These are phyloP conservation scores for Dermatemys mawii DNA, from an alignment of 2,113 vertebrate genomes.

Conservation along the genomic window DNA sequence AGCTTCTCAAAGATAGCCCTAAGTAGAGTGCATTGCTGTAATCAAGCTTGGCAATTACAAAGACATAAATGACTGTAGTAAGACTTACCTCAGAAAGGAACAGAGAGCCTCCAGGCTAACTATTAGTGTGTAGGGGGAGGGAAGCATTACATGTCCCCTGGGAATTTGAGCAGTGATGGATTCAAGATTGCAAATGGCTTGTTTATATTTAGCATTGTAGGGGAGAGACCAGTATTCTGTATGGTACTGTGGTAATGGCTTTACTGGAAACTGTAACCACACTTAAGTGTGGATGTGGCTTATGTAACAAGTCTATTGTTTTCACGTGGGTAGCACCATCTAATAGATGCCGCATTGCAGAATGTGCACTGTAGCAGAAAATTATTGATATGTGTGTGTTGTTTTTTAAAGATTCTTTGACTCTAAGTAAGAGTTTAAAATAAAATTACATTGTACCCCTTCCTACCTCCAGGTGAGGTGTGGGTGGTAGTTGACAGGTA, in stretches of 20 bases:
- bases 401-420: rapidly evolving
- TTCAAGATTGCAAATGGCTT: background rate
- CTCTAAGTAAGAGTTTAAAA: rapidly evolving
- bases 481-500: background rate
- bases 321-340: rapidly evolving
- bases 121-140: background rate
- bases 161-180: background rate
- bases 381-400: background rate
- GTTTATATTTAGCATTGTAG: background rate
- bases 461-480: rapidly evolving
- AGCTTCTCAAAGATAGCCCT: background rate
- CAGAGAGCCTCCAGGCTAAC: background rate
- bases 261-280: rapidly evolving
- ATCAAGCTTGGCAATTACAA: background rate
- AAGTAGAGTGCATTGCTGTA: background rate
- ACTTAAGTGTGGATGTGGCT: background rate
- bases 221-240: background rate
- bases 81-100: background rate
- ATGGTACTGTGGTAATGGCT: background rate
- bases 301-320: background rate
- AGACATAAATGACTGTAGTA: background rate
- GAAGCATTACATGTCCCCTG: too few species aligned
- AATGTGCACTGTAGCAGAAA: background rate
- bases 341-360: conserved; percentile 17
- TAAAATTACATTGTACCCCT: background rate